These are phyloP conservation scores for Butorides virescens DNA, from an alignment of 2,113 vertebrate species.

Conservation along the genomic window DNA sequence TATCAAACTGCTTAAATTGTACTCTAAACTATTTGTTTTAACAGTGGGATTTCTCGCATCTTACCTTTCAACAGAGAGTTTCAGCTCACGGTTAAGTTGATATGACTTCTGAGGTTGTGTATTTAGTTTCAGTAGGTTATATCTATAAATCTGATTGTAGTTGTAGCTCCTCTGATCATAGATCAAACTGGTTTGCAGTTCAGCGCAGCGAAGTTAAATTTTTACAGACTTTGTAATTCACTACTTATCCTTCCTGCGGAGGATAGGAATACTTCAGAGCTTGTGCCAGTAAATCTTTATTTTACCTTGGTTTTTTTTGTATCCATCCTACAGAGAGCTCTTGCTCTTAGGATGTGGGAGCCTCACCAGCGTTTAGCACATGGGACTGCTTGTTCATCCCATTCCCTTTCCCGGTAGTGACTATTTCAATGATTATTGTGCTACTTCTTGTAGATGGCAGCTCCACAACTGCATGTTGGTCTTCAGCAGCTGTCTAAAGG, in stretches of 20 bases:
- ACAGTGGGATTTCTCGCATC: not conserved
- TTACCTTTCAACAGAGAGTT: not conserved
- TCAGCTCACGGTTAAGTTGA: not conserved
- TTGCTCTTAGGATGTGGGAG: not conserved
- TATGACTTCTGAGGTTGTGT: not conserved
- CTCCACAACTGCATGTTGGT: fast-evolving
- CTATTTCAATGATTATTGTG: not conserved
- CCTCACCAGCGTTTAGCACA: not conserved
- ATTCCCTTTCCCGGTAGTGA: not conserved
- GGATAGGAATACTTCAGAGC: not conserved
- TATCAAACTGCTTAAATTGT: not conserved
- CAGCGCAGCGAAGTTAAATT: not conserved
- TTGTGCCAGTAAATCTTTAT: not conserved
- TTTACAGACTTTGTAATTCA: not conserved
- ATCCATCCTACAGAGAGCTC: not conserved
- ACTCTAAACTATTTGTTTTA: not conserved
- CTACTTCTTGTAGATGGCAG: not conserved
- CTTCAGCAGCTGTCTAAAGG: not conserved
- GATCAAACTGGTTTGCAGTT: not conserved
- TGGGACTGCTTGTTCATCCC: not conserved
- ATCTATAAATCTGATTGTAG: not conserved
- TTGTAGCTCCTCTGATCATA: not conserved
- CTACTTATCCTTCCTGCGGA: not conserved
- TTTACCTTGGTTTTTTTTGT: not conserved
- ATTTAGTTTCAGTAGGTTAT: not conserved